phyloP scores from a whole-genome alignment of 2,888 invertebrate genomes.

The Troides aeacus region DNA sequence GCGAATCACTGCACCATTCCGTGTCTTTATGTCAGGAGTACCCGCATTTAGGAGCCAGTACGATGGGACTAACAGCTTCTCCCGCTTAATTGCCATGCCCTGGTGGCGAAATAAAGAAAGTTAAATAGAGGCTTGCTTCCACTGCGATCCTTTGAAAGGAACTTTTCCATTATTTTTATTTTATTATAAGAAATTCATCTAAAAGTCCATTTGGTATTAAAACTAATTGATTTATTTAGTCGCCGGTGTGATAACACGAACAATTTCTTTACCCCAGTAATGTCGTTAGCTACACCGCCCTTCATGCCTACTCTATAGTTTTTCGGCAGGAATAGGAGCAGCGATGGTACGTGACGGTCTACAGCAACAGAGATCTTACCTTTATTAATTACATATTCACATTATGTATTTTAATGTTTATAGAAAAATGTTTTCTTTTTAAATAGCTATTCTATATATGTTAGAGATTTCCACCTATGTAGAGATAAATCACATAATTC shows the following conservation, averaged over 20 bases:
- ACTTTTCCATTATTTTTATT: conserved; percentile 32
- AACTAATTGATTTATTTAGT: no score
- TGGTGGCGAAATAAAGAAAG: conserved; percentile 56
- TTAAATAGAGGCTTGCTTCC: conserved; percentile 47
- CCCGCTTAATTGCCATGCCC: conserved; percentile 66
- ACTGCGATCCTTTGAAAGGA: conserved; percentile 48
- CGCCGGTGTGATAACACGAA: no score
- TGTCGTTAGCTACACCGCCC: no score
- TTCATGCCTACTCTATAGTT: no score
- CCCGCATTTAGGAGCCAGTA: conserved; percentile 51
- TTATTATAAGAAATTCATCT: background rate
- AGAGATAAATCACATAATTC: no score
- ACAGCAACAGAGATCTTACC: no score
- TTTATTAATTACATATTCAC: no score
- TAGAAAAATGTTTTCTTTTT: background rate
- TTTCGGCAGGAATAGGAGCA: no score
- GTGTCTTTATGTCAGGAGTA: conserved; percentile 52
- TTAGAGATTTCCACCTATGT: no score
- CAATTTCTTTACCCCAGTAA: no score
- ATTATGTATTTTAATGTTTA: background rate
- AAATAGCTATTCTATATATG: no score
- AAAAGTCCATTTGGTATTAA: background rate
- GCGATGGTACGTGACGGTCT: no score
- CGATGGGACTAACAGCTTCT: conserved; percentile 51
- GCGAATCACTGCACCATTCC: conserved; percentile 45